A percentile compares a stretch with the other conserved stretches of the same genome.
phyloP scores from a whole-genome alignment of 2,113 vertebrate genomes.

The Muntiacus reevesi region DNA sequence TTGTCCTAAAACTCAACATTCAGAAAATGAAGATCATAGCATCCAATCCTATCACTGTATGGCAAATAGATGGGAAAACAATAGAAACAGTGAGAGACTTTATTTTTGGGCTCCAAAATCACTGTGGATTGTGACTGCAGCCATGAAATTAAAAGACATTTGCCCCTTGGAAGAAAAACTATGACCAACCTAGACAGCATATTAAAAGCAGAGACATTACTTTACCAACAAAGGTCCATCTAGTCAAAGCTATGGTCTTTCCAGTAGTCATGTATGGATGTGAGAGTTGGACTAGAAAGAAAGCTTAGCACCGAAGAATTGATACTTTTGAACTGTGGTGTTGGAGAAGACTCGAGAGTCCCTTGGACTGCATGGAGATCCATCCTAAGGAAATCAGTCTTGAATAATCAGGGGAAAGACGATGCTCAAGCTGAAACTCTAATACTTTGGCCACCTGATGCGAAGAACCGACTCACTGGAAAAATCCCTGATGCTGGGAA shows the following conservation, averaged over 20 bases:
- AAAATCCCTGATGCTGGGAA: neutral
- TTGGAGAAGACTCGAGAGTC: neutral
- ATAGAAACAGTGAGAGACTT: neutral
- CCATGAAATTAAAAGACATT: neutral
- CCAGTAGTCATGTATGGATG: neutral
- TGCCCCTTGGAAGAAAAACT: neutral
- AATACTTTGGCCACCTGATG: neutral
- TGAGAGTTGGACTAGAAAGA: neutral
- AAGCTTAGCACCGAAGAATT: neutral
- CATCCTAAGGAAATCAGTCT: neutral
- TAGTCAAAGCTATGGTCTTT: neutral
- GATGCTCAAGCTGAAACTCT: neutral
- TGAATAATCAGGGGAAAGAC: neutral
- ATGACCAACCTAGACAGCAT: neutral
- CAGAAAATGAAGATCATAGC: neutral
- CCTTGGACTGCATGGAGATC: neutral
- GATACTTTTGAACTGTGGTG: neutral
- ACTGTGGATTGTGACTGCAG: neutral
- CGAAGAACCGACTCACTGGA: fast-evolving
- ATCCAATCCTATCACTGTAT: neutral
- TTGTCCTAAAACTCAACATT: neutral
- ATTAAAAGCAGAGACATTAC: neutral
- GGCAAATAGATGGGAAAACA: neutral
- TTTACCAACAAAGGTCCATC: neutral
- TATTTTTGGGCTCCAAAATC: neutral